These are phyloP conservation scores for Lacerta agilis DNA, from an alignment of 2,797 vertebrate genomes.

Conservation along the genomic window DNA sequence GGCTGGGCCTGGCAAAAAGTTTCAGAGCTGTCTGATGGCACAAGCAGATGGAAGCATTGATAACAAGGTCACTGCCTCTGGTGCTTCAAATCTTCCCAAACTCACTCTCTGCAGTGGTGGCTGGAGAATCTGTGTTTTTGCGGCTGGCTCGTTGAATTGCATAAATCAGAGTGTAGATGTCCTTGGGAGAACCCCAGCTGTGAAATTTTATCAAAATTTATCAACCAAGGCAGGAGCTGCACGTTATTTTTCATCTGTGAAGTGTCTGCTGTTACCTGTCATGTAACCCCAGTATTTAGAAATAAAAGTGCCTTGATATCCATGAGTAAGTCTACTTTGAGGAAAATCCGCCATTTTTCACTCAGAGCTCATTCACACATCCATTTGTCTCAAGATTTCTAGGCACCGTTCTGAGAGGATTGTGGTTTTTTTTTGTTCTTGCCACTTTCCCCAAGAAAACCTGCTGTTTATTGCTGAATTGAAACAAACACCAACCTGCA, in stretches of 20 bases:
- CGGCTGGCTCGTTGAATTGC: constrained; percentile 44
- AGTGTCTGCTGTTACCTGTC: constrained; percentile 39
- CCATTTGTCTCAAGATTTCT: too few species aligned
- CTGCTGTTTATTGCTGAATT: too few species aligned
- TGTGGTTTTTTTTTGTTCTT: too few species aligned
- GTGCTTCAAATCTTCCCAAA: constrained; percentile 60
- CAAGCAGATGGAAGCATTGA: constrained; percentile 76
- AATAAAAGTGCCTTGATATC: constrained; percentile 22
- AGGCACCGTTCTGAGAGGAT: too few species aligned
- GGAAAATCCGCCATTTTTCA: constrained; percentile 54
- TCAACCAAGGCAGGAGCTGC: background rate
- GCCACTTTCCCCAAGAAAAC: too few species aligned
- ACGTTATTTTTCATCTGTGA: constrained; percentile 13
- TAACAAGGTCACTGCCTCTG: constrained; percentile 68
- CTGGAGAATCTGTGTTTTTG: constrained; percentile 2
- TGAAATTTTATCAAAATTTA: constrained; percentile 37
- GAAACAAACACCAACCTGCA: too few species aligned
- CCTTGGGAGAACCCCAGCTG: constrained; percentile 21
- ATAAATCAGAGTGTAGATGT: background rate
- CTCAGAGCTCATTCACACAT: constrained; percentile 41
- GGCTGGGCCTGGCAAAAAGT: constrained; percentile 75
- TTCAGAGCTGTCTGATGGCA: too few species aligned
- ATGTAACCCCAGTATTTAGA: constrained; percentile 73
- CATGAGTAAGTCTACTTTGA: constrained; percentile 37
- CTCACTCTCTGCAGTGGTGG: constrained; percentile 38